phyloP scores from a whole-genome alignment of 2,888 invertebrate species.

The Lasioglossum leucozonium region DNA sequence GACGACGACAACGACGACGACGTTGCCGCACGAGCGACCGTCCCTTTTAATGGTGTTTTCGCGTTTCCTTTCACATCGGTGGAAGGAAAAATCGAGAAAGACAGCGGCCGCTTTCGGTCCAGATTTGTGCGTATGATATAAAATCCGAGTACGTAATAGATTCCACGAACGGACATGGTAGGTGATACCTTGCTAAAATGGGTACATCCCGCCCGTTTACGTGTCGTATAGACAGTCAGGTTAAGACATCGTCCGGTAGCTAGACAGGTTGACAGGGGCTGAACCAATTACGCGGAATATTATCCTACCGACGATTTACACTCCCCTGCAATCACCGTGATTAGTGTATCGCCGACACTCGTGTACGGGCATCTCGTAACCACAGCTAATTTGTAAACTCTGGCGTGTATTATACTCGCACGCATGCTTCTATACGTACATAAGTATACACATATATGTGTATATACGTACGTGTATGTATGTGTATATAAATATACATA shows the following conservation, averaged over 20 bases:
- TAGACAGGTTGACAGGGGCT: slow-evolving; percentile 83
- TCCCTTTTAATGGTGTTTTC: slow-evolving; percentile 34
- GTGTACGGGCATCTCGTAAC: slow-evolving; percentile 76
- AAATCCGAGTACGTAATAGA: slow-evolving; percentile 61
- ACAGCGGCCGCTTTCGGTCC: slow-evolving; percentile 32
- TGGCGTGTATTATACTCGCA: slow-evolving; percentile 58
- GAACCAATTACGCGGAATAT: slow-evolving; percentile 82
- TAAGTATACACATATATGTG: background rate
- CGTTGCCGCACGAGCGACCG: slow-evolving; percentile 5
- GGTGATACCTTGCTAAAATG: slow-evolving; percentile 75
- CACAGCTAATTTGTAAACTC: slow-evolving; percentile 81
- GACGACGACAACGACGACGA: background rate
- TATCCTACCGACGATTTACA: slow-evolving; percentile 80
- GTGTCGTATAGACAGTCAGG: slow-evolving; percentile 67
- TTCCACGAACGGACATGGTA: slow-evolving; percentile 70
- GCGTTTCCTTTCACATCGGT: slow-evolving; percentile 36
- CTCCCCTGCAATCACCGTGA: slow-evolving; percentile 82
- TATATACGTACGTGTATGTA: background rate
- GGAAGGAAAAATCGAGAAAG: slow-evolving; percentile 33
- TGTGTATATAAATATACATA: background rate
- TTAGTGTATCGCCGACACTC: slow-evolving; percentile 79
- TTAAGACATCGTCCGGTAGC: slow-evolving; percentile 81
- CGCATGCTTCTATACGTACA: slow-evolving; percentile 4
- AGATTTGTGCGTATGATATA: slow-evolving; percentile 40
- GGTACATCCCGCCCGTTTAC: slow-evolving; percentile 67